phyloP scores from a whole-genome alignment of 2,113 vertebrate species.

The Corythaixoides concolor region DNA sequence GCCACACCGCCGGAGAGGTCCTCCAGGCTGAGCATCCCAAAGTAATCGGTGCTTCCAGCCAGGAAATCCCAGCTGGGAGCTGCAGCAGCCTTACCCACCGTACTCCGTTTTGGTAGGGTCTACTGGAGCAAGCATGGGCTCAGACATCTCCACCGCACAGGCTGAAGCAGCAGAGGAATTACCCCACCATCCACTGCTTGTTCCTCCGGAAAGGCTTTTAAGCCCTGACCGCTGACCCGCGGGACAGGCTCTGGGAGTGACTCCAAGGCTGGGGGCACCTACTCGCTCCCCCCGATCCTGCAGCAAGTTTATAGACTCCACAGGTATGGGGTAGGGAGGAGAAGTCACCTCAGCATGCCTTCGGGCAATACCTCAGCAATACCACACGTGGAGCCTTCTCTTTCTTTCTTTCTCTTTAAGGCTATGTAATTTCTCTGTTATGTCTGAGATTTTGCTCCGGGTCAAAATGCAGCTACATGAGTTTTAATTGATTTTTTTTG shows the following conservation, averaged over 20 bases:
- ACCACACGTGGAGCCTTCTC: not conserved
- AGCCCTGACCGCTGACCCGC: rapidly evolving
- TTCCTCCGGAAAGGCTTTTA: not conserved
- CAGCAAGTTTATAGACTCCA: rapidly evolving
- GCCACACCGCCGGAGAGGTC: not conserved
- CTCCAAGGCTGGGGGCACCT: rapidly evolving
- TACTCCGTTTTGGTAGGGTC: rapidly evolving
- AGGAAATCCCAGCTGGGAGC: not conserved
- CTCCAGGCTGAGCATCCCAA: not conserved
- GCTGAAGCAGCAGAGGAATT: not conserved
- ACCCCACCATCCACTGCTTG: not conserved
- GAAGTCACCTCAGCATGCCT: not conserved
- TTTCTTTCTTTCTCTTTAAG: not conserved
- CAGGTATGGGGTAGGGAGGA: not conserved
- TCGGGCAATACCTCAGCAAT: not conserved
- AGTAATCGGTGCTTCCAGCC: not conserved
- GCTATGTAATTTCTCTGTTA: conserved; percentile 32
- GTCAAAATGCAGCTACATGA: conserved; percentile 21
- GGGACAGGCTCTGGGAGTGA: not conserved
- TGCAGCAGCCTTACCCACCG: rapidly evolving
- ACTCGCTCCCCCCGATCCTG: not conserved
- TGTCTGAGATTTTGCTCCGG: conserved; percentile 37
- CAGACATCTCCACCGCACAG: not conserved
- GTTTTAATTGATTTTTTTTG: conserved; percentile 10
- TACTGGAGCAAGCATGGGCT: rapidly evolving